Evolutionary conservation across 1,140 invertebrate species (phyloP), one percentile per base, ranked within the genome.

Genomic region (Maniola jurtina): DNA sequence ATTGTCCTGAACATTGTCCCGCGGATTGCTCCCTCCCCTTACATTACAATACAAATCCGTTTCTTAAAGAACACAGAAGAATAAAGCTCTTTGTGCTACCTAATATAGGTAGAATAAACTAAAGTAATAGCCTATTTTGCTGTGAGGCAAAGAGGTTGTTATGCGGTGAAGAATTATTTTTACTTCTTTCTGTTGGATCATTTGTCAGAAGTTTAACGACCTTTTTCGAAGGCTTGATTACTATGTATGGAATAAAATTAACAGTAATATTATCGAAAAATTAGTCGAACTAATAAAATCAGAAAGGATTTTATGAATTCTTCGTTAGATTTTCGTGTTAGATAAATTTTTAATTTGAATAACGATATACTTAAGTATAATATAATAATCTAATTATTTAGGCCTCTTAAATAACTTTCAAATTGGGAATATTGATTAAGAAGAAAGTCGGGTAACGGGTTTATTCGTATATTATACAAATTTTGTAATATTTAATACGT

Each of bases 1-100:
- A 78, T 79, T 82, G 80, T 84, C 64, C 33, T 8, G 25, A 71
- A 75, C 67, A 78, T 79, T 84, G 80, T 84, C 64, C 33, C 7
- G 25, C 68, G 65, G 52, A 59, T 75, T 74, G 68, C 61, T 64
- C 64, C 45, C 59, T 68, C 72, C 52, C 72, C 7, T 25, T 55
- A 77, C 73, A 70, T 74, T 79, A 79, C 74, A 75, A 75, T 80
- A 81, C 73, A 72, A 74, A 77, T 78, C 73, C 60, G 54, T 71
- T 73, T 64, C 66, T 71, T 69, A 69, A 70, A 75, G 71, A 70
- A 69, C 66, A 66, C 55, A 61, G 60, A 67, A 11, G 68, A 67
- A 71, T 73, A 73, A 70, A 71, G 60, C 58, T 45, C 68, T 71
- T 70, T 73, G 67, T 73, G 25, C 33, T 67, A 42, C 61, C 63